Base-by-base conservation (phyloP, 2,888 invertebrate species). In the Polydrusus pterygomalis region DNA sequence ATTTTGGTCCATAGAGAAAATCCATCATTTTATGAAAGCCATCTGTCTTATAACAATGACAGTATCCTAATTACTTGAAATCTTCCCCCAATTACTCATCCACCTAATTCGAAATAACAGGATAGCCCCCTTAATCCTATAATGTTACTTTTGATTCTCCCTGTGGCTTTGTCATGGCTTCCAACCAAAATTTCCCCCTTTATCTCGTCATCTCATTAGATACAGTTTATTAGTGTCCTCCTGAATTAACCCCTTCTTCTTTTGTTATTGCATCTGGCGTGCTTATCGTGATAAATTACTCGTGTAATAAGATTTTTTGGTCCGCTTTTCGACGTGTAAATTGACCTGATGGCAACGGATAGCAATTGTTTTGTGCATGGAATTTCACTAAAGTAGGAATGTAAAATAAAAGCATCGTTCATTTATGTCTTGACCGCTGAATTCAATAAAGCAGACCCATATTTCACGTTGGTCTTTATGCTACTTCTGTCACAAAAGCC, bases 21-120 rank as follows among this genome's bases (percentile, higher is more conserved):
- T 74, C 56, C 70, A 75, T 75, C 70, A 75, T 70, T 71, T 70
- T 70, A 38, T 17, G 70, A 47, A 65, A 75, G 65, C 75, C 75
- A 70, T 75, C 75, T 70, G 75, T 75, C 75, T 75, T 65, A 67
- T 51, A 75, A 75, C 75, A 75, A 75, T 75, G 75, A 67, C 75
- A 75, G 75, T 70, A 45, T 64, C 75, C 77, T 79, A 79, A 79
- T 79, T 79, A 77, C 77, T 67, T 71, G 75, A 77, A 79, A 79
- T 79, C 77, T 79, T 79, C 75, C 78, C 76, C 79, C 81, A 81
- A 82, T 82, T 81, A 81, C 80, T 79, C 79, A 77, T 67, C 69
- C 49, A 45, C 74, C 64, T 64, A 63, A 70, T 30, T 56, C 74
- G 34, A 45, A 69, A 69, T 69, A 69, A 69, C 56, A 69, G 58